Evolutionary conservation across 2,888 invertebrate species (phyloP).

Genomic region (Salpingus planirostris): DNA sequence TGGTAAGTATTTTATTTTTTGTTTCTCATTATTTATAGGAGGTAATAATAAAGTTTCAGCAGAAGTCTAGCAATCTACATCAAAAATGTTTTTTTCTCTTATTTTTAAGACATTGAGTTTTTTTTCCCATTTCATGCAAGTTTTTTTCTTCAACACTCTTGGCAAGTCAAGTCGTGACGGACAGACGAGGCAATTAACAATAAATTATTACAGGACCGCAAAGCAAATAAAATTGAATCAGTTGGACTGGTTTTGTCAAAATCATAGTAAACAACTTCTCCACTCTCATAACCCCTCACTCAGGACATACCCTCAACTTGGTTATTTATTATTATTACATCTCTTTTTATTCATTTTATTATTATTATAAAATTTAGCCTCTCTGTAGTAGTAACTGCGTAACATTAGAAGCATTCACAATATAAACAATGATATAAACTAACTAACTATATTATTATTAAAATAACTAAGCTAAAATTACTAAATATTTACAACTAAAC

Average conservation of each 20-base stretch:
- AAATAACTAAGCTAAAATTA: slow-evolving; percentile 29
- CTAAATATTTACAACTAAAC: slow-evolving; percentile 32
- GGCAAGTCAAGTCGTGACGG: slow-evolving; percentile 26
- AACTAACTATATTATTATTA: slow-evolving; percentile 22
- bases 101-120: slow-evolving; percentile 19
- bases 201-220: no score
- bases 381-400: slow-evolving; percentile 13
- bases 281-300: neutral
- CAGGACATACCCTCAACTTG: no score
- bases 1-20: slow-evolving; percentile 1
- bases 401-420: slow-evolving; percentile 23
- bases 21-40: slow-evolving; percentile 6
- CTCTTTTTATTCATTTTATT: neutral
- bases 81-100: slow-evolving; percentile 28
- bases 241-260: no score
- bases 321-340: neutral
- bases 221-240: neutral
- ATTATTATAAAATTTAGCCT: slow-evolving; percentile 12
- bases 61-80: slow-evolving; percentile 30
- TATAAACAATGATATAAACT: slow-evolving; percentile 26
- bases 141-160: slow-evolving; percentile 26
- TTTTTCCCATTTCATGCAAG: slow-evolving; percentile 21
- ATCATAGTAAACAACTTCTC: no score
- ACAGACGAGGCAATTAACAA: no score
- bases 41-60: slow-evolving; percentile 32